Conservation (phyloP, 2,888 invertebrate genomes). For the Drosophila lutescens region DNA sequence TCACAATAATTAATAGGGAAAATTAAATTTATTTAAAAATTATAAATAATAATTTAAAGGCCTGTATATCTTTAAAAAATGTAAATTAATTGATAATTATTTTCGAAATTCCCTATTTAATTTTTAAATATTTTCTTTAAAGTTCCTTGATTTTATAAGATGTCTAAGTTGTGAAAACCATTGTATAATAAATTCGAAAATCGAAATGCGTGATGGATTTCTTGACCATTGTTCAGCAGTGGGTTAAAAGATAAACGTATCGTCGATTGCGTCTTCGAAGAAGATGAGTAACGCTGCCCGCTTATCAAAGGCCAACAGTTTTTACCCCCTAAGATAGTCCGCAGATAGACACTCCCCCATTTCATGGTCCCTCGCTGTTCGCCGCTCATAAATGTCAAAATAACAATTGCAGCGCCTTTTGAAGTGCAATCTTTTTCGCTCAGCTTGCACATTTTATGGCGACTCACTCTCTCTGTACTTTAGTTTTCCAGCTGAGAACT, state of each 20-base stretch:
- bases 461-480: slow-evolving; percentile 19
- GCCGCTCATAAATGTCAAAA: slow-evolving; percentile 40
- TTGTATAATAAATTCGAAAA: not conserved
- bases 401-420: slow-evolving; percentile 34
- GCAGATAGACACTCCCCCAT: slow-evolving; percentile 10
- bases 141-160: not conserved
- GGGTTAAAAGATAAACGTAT: slow-evolving; percentile 14
- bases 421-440: slow-evolving; percentile 40
- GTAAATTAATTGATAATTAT: not conserved
- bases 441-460: slow-evolving; percentile 55
- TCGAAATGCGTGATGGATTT: not conserved
- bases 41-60: too few species aligned
- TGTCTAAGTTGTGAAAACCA: not conserved
- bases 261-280: slow-evolving; percentile 10
- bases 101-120: not conserved
- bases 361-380: not conserved
- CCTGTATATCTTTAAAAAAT: too few species aligned
- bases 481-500: slow-evolving; percentile 24
- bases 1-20: too few species aligned
- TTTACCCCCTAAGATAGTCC: slow-evolving; percentile 4
- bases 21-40: too few species aligned
- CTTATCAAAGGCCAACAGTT: slow-evolving; percentile 30
- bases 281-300: slow-evolving; percentile 25
- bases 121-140: too few species aligned
- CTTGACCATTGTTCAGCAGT: not conserved